Base-by-base conservation (phyloP, 2,888 invertebrate species). In the Mayetiola destructor region DNA sequence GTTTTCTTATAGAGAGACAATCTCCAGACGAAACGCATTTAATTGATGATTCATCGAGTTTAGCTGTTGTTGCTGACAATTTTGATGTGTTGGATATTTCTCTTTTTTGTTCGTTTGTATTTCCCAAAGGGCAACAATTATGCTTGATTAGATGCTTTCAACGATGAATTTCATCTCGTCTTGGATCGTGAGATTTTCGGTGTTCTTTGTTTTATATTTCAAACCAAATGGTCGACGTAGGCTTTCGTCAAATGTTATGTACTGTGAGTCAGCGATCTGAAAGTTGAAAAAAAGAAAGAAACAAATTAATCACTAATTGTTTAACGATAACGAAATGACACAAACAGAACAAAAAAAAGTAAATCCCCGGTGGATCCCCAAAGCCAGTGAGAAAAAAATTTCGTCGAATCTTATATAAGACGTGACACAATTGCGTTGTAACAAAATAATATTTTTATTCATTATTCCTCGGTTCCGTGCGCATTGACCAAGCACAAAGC, bases 71-170 rank as follows among this genome's bases (percentile, higher is more conserved):
- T 27, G 12, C 10, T 23, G 2, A n/a, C 2, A 5, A 16, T n/a
- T n/a, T 27, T 23, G 27, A 48, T 16, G 12, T 9, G 18, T 8
- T 27, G 27, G 27, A n/a, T n/a, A n/a, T 27, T 9, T 48, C 48
- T 27, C 23, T 6, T 23, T 23, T 9, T 12, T 10, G 39, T 39
- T 39, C 23, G 23, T 48, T 48, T 48, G n/a, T n/a, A n/a, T n/a
- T n/a, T 27, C 6, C 37, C 37, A 10, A 48, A n/a, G 27, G 27
- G 6, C n/a, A n/a, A 16, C 29, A 48, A 48, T 48, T 48, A 48
- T 27, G 9, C n/a, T 48, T 48, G 48, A 48, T 48, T 48, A 16
- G 48, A 48, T 40, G 21, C 40, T 40, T 40, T 40, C 21, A 40
- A 21, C 40, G 20, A 40, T 27, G 48, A 48, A 27, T n/a, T 48